Evolutionary conservation across 2,797 vertebrate species (phyloP).

Genomic region (Ctenochaetus hawaiiensis): DNA sequence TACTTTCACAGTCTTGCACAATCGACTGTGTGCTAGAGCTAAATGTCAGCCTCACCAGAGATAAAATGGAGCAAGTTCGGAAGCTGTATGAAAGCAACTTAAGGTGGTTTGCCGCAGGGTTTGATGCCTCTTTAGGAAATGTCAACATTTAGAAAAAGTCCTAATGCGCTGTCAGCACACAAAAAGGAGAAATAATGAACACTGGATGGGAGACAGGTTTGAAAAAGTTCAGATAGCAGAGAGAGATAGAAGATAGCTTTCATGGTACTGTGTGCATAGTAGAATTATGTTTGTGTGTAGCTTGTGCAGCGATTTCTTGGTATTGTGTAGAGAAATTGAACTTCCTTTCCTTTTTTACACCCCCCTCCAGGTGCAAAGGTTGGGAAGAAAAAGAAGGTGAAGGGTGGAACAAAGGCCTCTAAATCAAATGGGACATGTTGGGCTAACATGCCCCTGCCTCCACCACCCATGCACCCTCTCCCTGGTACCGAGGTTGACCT

Average conservation of each 20-base stretch:
- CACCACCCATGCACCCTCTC: constrained; percentile 93
- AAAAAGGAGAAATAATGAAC: constrained; percentile 61
- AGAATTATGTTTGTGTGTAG: constrained; percentile 14
- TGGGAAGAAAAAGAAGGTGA: constrained; percentile 97
- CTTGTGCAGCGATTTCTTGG: constrained; percentile 9
- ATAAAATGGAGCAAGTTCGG: constrained; percentile 61
- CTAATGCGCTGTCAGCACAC: constrained; percentile 65
- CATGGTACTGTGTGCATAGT: constrained; percentile 12
- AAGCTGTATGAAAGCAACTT: constrained; percentile 44
- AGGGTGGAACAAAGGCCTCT: constrained; percentile 90
- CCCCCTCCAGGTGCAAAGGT: constrained; percentile 90
- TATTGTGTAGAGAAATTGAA: constrained; percentile 22
- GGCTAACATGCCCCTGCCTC: constrained; percentile 93
- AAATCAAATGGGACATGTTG: constrained; percentile 94
- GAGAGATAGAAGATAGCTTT: constrained; percentile 52
- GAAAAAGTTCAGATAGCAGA: constrained; percentile 46
- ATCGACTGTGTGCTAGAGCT: constrained; percentile 51
- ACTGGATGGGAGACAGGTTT: constrained; percentile 40
- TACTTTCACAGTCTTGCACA: constrained; percentile 39
- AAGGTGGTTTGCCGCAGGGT: constrained; percentile 60
- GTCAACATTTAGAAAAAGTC: constrained; percentile 73
- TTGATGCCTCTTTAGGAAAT: constrained; percentile 72
- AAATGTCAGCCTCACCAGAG: constrained; percentile 75
- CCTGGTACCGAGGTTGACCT: constrained; percentile 92
- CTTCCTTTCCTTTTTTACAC: constrained; percentile 10